Evolutionary conservation across 2,113 vertebrate genomes (phyloP), one percentile per base, ranked within the genome.

Genomic region (Pangasianodon hypophthalmus): DNA sequence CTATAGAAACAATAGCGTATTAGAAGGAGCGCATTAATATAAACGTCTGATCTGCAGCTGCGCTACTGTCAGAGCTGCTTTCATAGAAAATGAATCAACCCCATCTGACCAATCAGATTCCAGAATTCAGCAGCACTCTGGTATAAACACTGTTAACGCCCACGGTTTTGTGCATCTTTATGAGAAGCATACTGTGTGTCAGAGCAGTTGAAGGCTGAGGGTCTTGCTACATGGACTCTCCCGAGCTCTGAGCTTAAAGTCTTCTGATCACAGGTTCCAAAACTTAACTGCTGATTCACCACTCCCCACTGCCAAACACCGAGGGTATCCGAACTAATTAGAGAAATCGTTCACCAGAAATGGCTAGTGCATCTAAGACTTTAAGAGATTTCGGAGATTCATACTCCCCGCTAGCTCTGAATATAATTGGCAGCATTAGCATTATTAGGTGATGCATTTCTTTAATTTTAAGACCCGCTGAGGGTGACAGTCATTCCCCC

Each of bases 301-400:
- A 5, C 21, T 21, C 18, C 52, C 1, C 4, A 2, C 81, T 41
- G 52, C 48, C 48, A 18, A 64, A 67, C 41, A 16, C 19, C 2
- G 8, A 56, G 19, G 50, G 26, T 10, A 24, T 75, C n/a, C 8
- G 16, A 80, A n/a, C 41, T 80, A 80, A 79, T 48, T 80, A 13
- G 26, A 87, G 75, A 80, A 46, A 87, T 77, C 29, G 24, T 62
- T 69, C 60, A 54, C 60, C 79, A 88, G 29, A 56, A 87, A 82
- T 54, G n/a, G 32, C 62, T 19, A 41, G 21, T 48, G 26, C 60
- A 26, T 29, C 84, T 0, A 71, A 50, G 26, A 69, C 50, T 19
- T 82, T n/a, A 8, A 13, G 44, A 82, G 79, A 60, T 62, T 62
- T 18, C 50, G 46, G 16, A 71, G 64, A 52, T 89, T n/a, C 46